phyloP scores from a whole-genome alignment of 2,888 invertebrate species.

The Cynaeus angustus region DNA sequence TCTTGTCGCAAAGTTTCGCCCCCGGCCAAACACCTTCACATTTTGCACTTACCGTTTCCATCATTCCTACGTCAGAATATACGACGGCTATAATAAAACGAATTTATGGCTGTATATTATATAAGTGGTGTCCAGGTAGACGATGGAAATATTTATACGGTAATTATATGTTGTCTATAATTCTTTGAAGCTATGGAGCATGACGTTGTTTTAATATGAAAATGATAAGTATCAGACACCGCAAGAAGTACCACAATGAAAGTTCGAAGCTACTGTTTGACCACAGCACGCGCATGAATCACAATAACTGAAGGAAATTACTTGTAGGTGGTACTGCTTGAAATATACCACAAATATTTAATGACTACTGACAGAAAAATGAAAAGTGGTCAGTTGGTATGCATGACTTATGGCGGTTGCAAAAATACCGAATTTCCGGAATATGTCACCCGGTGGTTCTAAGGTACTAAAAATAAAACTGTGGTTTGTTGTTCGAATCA shows the following conservation, averaged over 20 bases:
- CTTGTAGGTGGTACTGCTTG: slow-evolving; percentile 28
- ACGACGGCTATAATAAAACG: slow-evolving; percentile 2
- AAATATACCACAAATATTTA: slow-evolving; percentile 28
- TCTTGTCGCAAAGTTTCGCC: neutral
- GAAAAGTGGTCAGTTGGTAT: too few species aligned
- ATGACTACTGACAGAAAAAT: neutral
- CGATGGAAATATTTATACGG: slow-evolving; percentile 41
- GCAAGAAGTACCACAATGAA: slow-evolving; percentile 47
- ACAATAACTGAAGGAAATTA: slow-evolving; percentile 22
- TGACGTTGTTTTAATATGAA: slow-evolving; percentile 51
- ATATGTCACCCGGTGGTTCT: too few species aligned
- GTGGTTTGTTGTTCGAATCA: too few species aligned
- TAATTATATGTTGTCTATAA: slow-evolving; percentile 46
- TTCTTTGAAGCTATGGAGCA: slow-evolving; percentile 47
- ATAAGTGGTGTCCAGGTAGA: slow-evolving; percentile 43
- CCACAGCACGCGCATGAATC: slow-evolving; percentile 48
- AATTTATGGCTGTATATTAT: slow-evolving; percentile 19
- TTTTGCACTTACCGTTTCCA: slow-evolving; percentile 21
- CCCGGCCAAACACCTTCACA: neutral
- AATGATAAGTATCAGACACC: slow-evolving; percentile 51
- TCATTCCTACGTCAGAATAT: too few species aligned
- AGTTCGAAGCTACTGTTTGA: slow-evolving; percentile 48
- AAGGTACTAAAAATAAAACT: too few species aligned
- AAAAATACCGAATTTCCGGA: too few species aligned
- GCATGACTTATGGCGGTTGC: too few species aligned